These are phyloP conservation scores for Caerostris darwini DNA, from an alignment of 1,140 invertebrate genomes.

Conservation along the genomic window DNA sequence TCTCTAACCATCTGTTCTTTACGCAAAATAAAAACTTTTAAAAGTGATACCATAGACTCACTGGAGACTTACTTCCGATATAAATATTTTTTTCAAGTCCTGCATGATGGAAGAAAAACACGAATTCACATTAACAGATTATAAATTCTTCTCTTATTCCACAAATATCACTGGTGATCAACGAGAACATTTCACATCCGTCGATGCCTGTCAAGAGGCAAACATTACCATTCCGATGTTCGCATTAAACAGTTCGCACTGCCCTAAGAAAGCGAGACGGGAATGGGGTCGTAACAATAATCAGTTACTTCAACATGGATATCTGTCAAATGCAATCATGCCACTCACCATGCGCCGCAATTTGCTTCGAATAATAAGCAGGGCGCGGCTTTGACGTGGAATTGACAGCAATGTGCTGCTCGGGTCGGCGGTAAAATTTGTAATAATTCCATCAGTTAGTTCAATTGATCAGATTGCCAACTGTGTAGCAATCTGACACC, in stretches of 20 bases:
- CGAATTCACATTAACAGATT: background rate
- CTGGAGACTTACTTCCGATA: background rate
- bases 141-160: background rate
- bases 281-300: background rate
- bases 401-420: no score
- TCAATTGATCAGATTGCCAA: background rate
- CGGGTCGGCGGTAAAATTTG: background rate
- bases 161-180: background rate
- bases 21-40: no score
- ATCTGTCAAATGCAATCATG: constrained; percentile 16
- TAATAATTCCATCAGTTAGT: background rate
- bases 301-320: background rate
- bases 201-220: background rate
- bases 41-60: background rate
- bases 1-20: no score
- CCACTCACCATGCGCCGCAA: background rate
- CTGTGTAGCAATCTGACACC: background rate
- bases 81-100: background rate
- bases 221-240: background rate
- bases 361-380: constrained; percentile 5
- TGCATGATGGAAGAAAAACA: background rate
- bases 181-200: background rate
- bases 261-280: background rate
- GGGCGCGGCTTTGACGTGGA: background rate
- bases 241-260: background rate